These are phyloP conservation scores for Liodrosophila aerea DNA, from an alignment of 2,888 invertebrate genomes.

Conservation along the genomic window DNA sequence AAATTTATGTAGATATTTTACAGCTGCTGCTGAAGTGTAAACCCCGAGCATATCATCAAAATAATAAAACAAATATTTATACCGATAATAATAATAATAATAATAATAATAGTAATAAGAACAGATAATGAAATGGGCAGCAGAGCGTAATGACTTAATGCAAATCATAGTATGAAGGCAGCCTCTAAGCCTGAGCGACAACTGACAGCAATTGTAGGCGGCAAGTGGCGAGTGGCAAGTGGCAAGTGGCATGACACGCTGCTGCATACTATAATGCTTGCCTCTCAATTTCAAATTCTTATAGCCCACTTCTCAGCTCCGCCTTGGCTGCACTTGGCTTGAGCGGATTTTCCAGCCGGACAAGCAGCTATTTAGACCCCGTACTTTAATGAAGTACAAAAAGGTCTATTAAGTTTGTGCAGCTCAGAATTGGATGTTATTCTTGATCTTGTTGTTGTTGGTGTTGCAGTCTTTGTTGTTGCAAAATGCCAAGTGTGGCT, in stretches of 20 bases:
- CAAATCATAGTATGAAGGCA: slow-evolving; percentile 33
- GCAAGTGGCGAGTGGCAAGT: slow-evolving; percentile 1
- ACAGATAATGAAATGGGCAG: slow-evolving; percentile 16
- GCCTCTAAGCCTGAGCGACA: no score
- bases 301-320: no score
- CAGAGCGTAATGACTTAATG: slow-evolving; percentile 4
- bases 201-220: slow-evolving; percentile 22
- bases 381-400: not conserved
- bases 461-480: not conserved
- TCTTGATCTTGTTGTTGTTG: no score
- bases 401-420: no score
- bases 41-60: no score
- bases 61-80: no score
- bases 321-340: slow-evolving; percentile 22
- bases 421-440: no score
- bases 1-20: slow-evolving; percentile 1
- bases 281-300: slow-evolving; percentile 11
- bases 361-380: slow-evolving; percentile 19
- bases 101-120: slow-evolving; percentile 1
- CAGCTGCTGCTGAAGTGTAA: slow-evolving; percentile 6
- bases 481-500: no score
- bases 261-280: slow-evolving; percentile 52
- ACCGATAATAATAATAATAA: no score
- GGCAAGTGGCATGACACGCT: slow-evolving; percentile 22
- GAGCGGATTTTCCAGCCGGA: slow-evolving; percentile 65